These are phyloP conservation scores for Microcebus ravelobensis DNA, from an alignment of 2,113 vertebrate species.

Conservation along the genomic window DNA sequence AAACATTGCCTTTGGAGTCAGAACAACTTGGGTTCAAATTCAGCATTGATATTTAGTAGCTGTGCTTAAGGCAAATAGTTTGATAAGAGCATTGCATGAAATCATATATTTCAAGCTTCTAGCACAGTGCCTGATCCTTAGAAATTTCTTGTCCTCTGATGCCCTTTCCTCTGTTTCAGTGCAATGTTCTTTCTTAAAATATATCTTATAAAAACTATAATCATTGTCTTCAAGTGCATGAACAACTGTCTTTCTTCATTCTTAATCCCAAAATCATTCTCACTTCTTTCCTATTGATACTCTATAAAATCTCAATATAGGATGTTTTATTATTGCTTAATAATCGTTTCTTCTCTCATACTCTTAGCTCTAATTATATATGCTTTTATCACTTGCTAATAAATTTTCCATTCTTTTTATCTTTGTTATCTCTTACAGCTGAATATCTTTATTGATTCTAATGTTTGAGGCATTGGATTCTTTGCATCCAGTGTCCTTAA, in stretches of 20 bases:
- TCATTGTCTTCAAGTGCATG: neutral
- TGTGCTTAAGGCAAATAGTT: neutral
- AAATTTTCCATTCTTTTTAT: neutral
- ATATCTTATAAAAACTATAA: neutral
- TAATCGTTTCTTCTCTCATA: neutral
- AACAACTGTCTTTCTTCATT: neutral
- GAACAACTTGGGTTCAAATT: conserved; percentile 28
- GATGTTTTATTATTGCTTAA: neutral
- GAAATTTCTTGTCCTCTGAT: neutral
- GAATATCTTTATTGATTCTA: neutral
- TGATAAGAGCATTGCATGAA: neutral
- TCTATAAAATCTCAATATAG: neutral
- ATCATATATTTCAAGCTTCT: neutral
- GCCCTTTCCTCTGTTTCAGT: neutral
- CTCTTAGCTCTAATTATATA: neutral
- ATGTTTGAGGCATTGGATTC: neutral
- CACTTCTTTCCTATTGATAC: neutral
- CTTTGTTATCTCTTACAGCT: neutral
- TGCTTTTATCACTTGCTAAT: neutral
- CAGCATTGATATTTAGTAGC: conserved; percentile 15
- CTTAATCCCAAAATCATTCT: neutral
- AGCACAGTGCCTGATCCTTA: neutral
- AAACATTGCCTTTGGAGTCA: neutral
- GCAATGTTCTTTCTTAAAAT: neutral
- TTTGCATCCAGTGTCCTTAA: neutral